A percentile compares a stretch with the other conserved stretches of the same genome.
These are phyloP conservation scores for Camelus dromedarius DNA, from an alignment of 2,113 vertebrate genomes.

Conservation along the genomic window DNA sequence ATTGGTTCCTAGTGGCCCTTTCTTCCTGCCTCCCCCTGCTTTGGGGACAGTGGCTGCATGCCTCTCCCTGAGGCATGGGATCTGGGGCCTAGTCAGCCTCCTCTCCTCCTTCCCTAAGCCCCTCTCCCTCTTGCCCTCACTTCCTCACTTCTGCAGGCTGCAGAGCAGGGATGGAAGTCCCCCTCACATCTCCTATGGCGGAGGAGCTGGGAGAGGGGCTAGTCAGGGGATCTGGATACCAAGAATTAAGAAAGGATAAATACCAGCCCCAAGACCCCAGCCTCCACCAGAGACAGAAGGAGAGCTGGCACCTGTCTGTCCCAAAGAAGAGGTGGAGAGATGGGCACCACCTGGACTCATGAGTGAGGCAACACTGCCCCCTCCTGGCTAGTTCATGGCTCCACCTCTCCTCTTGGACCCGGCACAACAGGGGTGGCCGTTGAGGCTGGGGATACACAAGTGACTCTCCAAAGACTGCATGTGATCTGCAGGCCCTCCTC, in stretches of 20 bases:
- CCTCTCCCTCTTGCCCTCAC: neutral
- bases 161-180: neutral
- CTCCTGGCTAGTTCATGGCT: neutral
- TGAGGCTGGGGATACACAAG: neutral
- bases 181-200: too few species aligned
- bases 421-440: neutral
- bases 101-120: neutral
- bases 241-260: neutral
- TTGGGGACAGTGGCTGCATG: neutral
- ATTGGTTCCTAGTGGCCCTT: neutral
- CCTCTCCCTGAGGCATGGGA: neutral
- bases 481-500: neutral
- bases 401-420: neutral
- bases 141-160: neutral
- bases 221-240: too few species aligned
- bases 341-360: too few species aligned
- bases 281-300: neutral
- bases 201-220: neutral
- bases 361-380: constrained; percentile 32
- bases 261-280: neutral
- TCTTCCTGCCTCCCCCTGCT: neutral
- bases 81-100: neutral
- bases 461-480: neutral
- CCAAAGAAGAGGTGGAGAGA: neutral
- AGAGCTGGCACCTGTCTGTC: neutral